phyloP scores from a whole-genome alignment of 2,888 invertebrate species.

The Sylvicola cinctus region DNA sequence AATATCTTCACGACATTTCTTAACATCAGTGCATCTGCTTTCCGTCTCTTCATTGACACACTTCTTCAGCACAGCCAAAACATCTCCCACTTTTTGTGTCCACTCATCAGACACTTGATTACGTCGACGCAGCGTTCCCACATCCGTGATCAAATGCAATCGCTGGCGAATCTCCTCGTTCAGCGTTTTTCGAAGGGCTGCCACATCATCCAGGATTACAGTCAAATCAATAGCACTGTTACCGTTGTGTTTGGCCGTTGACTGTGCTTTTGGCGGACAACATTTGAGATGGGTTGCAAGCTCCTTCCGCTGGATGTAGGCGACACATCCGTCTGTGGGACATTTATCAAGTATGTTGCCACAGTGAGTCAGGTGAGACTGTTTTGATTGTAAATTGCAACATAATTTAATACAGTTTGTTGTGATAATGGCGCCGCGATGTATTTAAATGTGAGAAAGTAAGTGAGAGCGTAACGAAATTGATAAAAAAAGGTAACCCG shows the following conservation, averaged over 20 bases:
- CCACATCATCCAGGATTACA: constrained; percentile 12
- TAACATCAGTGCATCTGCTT: constrained; percentile 27
- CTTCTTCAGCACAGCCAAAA: constrained; percentile 25
- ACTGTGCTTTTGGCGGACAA: constrained; percentile 18
- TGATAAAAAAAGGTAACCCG: too few species aligned
- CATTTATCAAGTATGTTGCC: constrained; percentile 53
- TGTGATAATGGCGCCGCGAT: too few species aligned
- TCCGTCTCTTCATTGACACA: constrained; percentile 31
- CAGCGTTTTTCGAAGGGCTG: constrained; percentile 14
- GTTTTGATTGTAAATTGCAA: too few species aligned
- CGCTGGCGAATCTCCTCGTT: constrained; percentile 25
- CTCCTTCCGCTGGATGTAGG: constrained; percentile 43
- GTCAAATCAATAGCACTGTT: too few species aligned
- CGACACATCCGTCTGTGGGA: constrained; percentile 39
- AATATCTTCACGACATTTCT: constrained; percentile 32
- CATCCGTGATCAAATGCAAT: constrained; percentile 22
- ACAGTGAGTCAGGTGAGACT: constrained; percentile 48
- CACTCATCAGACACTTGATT: constrained; percentile 24
- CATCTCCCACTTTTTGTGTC: constrained; percentile 17
- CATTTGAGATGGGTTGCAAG: constrained; percentile 33
- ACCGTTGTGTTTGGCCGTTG: not conserved
- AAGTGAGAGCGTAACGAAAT: too few species aligned
- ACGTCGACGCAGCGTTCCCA: constrained; percentile 22
- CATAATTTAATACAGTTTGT: too few species aligned
- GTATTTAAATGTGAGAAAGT: too few species aligned